phyloP scores from a whole-genome alignment of 2,888 invertebrate species.

The Papilio demoleus region DNA sequence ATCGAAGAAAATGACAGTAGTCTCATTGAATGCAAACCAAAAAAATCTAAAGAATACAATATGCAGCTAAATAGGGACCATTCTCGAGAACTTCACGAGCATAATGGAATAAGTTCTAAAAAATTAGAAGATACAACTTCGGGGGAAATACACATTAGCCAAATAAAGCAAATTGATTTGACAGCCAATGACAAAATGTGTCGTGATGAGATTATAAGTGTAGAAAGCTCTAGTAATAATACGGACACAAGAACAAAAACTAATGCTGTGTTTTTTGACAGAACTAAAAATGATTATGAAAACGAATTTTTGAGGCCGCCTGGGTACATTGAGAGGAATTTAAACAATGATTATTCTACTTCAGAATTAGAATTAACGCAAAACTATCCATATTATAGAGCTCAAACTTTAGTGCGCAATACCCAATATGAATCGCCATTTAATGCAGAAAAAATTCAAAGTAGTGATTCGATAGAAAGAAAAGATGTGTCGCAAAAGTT shows the following conservation, averaged over 20 bases:
- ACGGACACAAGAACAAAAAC: neutral
- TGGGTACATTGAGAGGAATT: conserved; percentile 59
- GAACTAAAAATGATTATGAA: conserved; percentile 8
- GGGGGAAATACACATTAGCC: neutral
- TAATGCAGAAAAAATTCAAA: conserved; percentile 56
- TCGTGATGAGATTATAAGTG: neutral
- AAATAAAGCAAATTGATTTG: conserved; percentile 19
- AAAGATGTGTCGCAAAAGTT: conserved; percentile 57
- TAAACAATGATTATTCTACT: conserved; percentile 48
- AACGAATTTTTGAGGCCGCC: conserved; percentile 53
- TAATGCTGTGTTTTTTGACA: conserved; percentile 11
- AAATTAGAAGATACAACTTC: neutral
- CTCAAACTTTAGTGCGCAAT: conserved; percentile 59
- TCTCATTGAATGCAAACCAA: neutral
- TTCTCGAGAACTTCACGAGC: neutral
- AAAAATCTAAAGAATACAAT: neutral
- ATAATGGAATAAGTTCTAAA: neutral
- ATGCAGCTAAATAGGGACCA: neutral
- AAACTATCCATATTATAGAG: conserved; percentile 59
- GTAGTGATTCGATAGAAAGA: conserved; percentile 52
- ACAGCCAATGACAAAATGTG: neutral
- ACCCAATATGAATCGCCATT: conserved; percentile 51
- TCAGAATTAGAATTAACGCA: conserved; percentile 49
- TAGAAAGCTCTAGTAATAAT: conserved; percentile 6
- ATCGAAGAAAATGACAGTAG: neutral